A percentile compares a stretch with the other conserved stretches of the same genome.
Evolutionary conservation across 2,113 vertebrate species (phyloP).

Genomic region (rat (Rattus norvegicus)): GRCr8 NC_086023.1:110072001-110072500

Average conservation of each 20-base stretch:
- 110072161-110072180: not conserved
- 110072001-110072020: slow-evolving; percentile 60
- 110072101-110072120: slow-evolving; percentile 4
- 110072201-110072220: not conserved
- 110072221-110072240: not conserved
- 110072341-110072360: not conserved
- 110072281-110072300: not conserved
- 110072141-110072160: not conserved
- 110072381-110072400: not conserved
- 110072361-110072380: not conserved
- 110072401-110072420: not conserved
- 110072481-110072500: not conserved
- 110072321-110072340: not conserved
- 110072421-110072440: not conserved
- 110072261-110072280: not conserved
- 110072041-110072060: slow-evolving; percentile 28
- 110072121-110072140: not conserved
- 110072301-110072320: not conserved
- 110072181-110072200: not conserved
- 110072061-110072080: slow-evolving; percentile 46
- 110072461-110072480: not conserved
- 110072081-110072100: not conserved
- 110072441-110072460: not conserved
- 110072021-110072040: slow-evolving; percentile 7
- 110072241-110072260: not conserved